phyloP scores from a whole-genome alignment of 2,888 invertebrate genomes.

The Dryobotodes eremita region DNA sequence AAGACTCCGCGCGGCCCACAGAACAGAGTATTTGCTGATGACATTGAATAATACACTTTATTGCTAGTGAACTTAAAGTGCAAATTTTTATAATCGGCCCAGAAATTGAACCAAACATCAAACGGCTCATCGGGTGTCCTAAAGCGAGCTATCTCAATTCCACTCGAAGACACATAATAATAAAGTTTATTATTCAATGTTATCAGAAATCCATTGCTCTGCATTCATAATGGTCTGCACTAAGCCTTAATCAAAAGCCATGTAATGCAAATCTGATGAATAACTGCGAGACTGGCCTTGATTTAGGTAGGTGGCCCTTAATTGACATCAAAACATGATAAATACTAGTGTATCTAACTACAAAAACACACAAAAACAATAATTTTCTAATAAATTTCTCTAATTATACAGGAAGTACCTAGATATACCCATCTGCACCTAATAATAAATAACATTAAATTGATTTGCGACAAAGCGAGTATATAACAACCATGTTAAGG shows the following conservation, averaged over 20 bases:
- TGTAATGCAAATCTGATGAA: background rate
- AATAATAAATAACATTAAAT: constrained; percentile 17
- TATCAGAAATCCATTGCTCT: background rate
- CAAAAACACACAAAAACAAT: constrained; percentile 3
- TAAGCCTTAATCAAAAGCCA: background rate
- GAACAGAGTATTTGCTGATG: background rate
- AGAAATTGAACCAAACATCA: background rate
- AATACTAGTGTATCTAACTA: constrained; percentile 2
- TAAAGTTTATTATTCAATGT: constrained; percentile 21
- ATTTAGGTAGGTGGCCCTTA: background rate
- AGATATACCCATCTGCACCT: constrained; percentile 1
- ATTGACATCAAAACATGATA: background rate
- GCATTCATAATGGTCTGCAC: background rate
- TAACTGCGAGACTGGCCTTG: background rate
- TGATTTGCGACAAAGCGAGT: background rate
- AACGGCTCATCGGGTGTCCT: background rate
- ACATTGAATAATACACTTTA: constrained; percentile 11
- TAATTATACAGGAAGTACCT: background rate
- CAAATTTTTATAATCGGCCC: background rate
- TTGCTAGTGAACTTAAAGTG: accelerated
- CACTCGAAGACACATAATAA: background rate
- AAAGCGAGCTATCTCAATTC: background rate
- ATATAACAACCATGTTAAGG: background rate
- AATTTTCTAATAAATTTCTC: background rate
- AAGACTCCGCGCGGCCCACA: background rate